Evolutionary conservation across 2,113 vertebrate genomes (phyloP).

Genomic region (Alligator sinensis): DNA sequence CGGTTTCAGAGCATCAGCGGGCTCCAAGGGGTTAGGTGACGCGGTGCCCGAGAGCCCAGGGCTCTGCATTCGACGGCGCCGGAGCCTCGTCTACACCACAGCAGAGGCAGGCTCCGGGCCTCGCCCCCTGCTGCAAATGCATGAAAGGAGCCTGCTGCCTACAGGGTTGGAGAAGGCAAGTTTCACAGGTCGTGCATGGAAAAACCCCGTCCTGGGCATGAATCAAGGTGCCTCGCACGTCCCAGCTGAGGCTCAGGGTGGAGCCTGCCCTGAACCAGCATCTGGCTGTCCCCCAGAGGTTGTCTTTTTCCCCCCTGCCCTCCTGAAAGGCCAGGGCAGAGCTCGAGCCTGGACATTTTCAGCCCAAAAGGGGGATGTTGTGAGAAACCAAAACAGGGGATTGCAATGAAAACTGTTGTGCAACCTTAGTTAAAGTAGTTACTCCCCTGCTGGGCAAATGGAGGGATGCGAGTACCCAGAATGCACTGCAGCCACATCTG

Average conservation of each 20-base stretch:
- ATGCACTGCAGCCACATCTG: background rate
- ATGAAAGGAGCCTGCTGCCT: background rate
- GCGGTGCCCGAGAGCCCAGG: too few relatives aligned
- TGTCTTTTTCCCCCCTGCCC: too few relatives aligned
- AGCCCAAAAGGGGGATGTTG: background rate
- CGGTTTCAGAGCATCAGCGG: too few relatives aligned
- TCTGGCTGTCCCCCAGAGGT: too few relatives aligned
- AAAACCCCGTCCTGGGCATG: background rate
- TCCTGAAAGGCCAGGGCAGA: background rate
- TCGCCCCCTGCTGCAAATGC: too few relatives aligned
- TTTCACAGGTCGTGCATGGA: background rate
- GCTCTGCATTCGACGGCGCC: too few relatives aligned
- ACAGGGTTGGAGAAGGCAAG: background rate
- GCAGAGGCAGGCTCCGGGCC: too few relatives aligned
- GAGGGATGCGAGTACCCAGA: background rate
- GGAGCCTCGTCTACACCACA: too few relatives aligned
- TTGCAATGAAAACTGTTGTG: background rate
- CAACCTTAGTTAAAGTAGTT: background rate
- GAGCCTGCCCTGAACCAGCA: background rate
- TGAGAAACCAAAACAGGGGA: background rate
- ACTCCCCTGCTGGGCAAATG: background rate
- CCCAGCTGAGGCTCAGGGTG: background rate
- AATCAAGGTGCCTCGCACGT: background rate
- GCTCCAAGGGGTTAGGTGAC: too few relatives aligned
- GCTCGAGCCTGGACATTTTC: background rate